Conservation (phyloP, 2,113 vertebrate species). For the Hiodon tergisus region DNA sequence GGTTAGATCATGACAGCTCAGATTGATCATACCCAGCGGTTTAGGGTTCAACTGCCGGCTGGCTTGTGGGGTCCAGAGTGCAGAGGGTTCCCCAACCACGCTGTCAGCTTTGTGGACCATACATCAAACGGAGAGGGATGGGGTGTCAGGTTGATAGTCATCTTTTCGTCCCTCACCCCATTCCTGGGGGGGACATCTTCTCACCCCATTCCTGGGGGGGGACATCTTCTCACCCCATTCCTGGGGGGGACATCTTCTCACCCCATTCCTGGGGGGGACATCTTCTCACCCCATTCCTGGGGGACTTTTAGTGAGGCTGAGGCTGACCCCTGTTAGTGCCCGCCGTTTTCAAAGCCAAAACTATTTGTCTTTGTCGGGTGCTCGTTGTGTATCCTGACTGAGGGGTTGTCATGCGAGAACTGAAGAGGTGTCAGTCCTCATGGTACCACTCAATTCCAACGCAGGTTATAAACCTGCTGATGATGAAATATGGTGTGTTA, state of each 20-base stretch:
- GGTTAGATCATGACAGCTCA: slow-evolving; percentile 62
- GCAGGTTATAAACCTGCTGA: not conserved
- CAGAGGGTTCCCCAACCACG: slow-evolving; percentile 51
- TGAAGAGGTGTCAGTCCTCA: not conserved
- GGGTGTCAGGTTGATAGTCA: slow-evolving; percentile 26
- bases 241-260: not conserved
- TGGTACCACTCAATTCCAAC: not conserved
- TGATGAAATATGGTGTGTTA: too few species aligned
- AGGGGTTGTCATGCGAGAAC: not conserved
- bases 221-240: slow-evolving; percentile 17
- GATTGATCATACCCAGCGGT: slow-evolving; percentile 48
- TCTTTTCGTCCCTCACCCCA: slow-evolving; percentile 23
- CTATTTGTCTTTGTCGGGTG: slow-evolving; percentile 19
- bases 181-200: slow-evolving; percentile 13
- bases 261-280: too few species aligned
- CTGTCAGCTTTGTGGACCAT: slow-evolving; percentile 41
- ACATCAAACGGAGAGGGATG: slow-evolving; percentile 39
- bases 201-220: too few species aligned
- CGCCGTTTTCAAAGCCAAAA: slow-evolving; percentile 25
- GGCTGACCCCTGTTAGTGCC: slow-evolving; percentile 24
- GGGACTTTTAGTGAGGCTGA: slow-evolving; percentile 31
- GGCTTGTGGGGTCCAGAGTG: slow-evolving; percentile 33
- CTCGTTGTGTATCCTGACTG: not conserved
- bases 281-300: slow-evolving; percentile 24
- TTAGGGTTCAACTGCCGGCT: slow-evolving; percentile 51